Conservation (phyloP, 1,140 invertebrate genomes). For the Drosophila pallidifrons region DNA sequence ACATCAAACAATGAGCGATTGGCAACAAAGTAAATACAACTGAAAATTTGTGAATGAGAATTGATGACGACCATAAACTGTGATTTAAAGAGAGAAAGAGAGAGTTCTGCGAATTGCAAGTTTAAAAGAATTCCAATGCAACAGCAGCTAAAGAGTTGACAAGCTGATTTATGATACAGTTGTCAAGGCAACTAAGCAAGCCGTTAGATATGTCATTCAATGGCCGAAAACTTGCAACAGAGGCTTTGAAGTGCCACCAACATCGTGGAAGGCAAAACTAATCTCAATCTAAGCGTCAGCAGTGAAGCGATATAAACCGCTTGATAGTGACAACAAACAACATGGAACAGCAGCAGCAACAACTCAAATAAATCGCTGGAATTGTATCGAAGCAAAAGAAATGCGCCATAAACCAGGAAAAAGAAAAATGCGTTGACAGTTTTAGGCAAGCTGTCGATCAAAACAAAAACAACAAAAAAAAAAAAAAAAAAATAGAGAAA, state of each 20-base stretch:
- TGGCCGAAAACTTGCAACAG: slow-evolving; percentile 27
- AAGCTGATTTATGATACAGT: slow-evolving; percentile 46
- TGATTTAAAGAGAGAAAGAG: not conserved
- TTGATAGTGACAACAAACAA: slow-evolving; percentile 39
- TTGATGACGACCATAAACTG: not conserved
- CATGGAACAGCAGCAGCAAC: slow-evolving; percentile 54
- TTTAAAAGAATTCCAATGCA: not conserved
- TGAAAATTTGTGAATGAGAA: slow-evolving; percentile 2
- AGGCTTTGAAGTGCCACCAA: slow-evolving; percentile 39
- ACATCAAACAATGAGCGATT: not conserved
- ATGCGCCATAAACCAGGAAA: slow-evolving; percentile 70
- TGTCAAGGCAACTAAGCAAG: slow-evolving; percentile 16
- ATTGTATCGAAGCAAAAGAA: slow-evolving; percentile 56
- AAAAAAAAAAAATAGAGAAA: not conserved
- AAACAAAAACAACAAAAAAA: slow-evolving; percentile 42
- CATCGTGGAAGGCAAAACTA: slow-evolving; percentile 40
- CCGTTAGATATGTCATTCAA: slow-evolving; percentile 31
- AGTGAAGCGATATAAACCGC: slow-evolving; percentile 50
- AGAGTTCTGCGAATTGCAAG: not conserved
- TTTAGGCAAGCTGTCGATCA: slow-evolving; percentile 83
- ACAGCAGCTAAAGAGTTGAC: slow-evolving; percentile 22
- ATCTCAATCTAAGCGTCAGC: slow-evolving; percentile 77
- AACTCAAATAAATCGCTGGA: slow-evolving; percentile 76
- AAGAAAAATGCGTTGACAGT: slow-evolving; percentile 74
- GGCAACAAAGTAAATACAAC: not conserved